A percentile compares a stretch with the other conserved stretches of the same genome.
These are phyloP conservation scores for Sericinus montela DNA, from an alignment of 2,888 invertebrate species.

Conservation along the genomic window DNA sequence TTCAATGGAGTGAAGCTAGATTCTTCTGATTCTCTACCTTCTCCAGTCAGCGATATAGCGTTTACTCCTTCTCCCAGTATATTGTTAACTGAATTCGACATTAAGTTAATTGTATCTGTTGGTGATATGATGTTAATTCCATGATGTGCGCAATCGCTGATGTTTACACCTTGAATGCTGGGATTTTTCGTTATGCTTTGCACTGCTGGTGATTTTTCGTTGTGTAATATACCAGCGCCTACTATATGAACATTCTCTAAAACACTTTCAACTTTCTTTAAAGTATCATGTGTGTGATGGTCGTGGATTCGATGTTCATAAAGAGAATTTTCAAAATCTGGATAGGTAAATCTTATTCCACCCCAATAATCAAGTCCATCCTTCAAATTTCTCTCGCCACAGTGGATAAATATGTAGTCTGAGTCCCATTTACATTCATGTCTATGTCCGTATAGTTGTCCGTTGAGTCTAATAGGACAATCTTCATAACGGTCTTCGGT, in stretches of 20 bases:
- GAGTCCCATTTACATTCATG: constrained; percentile 94
- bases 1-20: constrained; percentile 93
- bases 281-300: constrained; percentile 86
- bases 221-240: constrained; percentile 97
- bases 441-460: constrained; percentile 90
- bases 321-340: constrained; percentile 92
- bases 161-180: constrained; percentile 87
- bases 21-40: constrained; percentile 91
- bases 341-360: constrained; percentile 94
- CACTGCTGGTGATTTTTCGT: constrained; percentile 95
- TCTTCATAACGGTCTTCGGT: constrained; percentile 87
- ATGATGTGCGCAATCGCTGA: constrained; percentile 91
- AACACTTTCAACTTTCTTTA: constrained; percentile 85
- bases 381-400: constrained; percentile 85
- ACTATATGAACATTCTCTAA: constrained; percentile 89
- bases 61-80: constrained; percentile 95
- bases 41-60: constrained; percentile 94
- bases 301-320: constrained; percentile 91
- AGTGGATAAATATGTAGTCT: constrained; percentile 95
- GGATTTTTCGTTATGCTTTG: constrained; percentile 95
- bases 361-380: constrained; percentile 93
- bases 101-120: constrained; percentile 87
- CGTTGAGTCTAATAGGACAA: constrained; percentile 93
- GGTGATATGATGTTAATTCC: constrained; percentile 96
- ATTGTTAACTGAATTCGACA: constrained; percentile 86